These are phyloP conservation scores for Euproctis similis DNA, from an alignment of 2,888 invertebrate species.

Conservation along the genomic window DNA sequence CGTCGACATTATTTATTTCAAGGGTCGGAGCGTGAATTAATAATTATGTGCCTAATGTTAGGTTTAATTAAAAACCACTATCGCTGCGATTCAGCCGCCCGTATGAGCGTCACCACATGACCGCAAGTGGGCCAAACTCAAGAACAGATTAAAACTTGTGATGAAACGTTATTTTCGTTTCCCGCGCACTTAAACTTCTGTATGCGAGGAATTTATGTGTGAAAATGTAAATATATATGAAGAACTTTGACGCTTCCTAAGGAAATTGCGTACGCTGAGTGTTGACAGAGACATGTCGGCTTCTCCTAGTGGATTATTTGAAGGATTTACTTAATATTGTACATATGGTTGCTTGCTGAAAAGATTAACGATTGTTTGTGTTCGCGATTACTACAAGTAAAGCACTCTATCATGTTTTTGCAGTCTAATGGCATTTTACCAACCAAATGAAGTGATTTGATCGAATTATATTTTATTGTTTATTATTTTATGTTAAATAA, in stretches of 20 bases:
- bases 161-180: constrained; percentile 69
- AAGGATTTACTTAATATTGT: constrained; percentile 66
- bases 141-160: constrained; percentile 71
- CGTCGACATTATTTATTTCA: no score
- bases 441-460: no score
- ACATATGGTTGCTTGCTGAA: constrained; percentile 54
- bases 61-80: no score
- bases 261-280: constrained; percentile 61
- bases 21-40: no score
- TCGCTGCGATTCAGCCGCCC: constrained; percentile 12
- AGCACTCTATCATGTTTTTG: constrained; percentile 47
- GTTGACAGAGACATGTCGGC: constrained; percentile 66
- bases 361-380: constrained; percentile 56
- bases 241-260: constrained; percentile 54
- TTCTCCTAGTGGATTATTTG: constrained; percentile 66
- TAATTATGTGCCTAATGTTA: no score
- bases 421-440: constrained; percentile 36
- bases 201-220: constrained; percentile 65
- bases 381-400: constrained; percentile 39
- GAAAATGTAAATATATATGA: constrained; percentile 67
- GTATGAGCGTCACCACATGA: constrained; percentile 12
- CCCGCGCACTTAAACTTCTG: constrained; percentile 53
- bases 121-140: constrained; percentile 62
- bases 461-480: no score
- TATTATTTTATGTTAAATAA: no score